phyloP scores from a whole-genome alignment of 1,140 invertebrate species.

The Vollenhovia emeryi region DNA sequence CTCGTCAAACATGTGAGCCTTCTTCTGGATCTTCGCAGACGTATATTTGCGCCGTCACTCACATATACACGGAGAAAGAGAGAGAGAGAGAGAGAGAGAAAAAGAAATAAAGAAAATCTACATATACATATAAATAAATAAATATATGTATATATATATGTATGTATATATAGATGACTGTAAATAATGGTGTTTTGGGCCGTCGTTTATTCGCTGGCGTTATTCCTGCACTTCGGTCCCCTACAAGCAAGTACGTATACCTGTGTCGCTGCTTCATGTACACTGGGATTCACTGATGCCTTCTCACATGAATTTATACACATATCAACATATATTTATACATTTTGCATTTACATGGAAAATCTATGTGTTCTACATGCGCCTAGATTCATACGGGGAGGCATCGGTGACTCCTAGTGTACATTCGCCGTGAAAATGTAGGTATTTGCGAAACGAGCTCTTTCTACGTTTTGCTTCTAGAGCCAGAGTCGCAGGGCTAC shows the following conservation, averaged over 20 bases:
- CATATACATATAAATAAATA: conserved; percentile 25
- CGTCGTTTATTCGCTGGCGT: conserved; percentile 60
- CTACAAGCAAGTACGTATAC: conserved; percentile 70
- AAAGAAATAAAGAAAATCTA: conserved; percentile 3
- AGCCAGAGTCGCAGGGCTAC: conserved; percentile 86
- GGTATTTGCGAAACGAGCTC: background rate
- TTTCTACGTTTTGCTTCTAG: background rate
- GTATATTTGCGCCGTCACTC: background rate
- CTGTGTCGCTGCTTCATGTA: background rate
- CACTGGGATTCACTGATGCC: too few species aligned
- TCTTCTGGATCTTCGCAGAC: background rate
- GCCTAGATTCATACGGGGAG: too few species aligned
- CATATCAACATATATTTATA: too few species aligned
- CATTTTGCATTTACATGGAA: too few species aligned
- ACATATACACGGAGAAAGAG: background rate
- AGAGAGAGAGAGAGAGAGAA: too few species aligned
- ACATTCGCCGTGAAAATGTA: background rate
- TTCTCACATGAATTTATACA: too few species aligned
- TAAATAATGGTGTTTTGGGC: conserved; percentile 73
- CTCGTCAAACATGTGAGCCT: conserved; percentile 23
- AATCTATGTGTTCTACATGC: too few species aligned
- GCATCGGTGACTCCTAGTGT: too few species aligned
- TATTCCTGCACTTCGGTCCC: conserved; percentile 65
- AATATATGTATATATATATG: conserved; percentile 8
- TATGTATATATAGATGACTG: conserved; percentile 49